phyloP scores from a whole-genome alignment of 2,113 vertebrate genomes.

The Lipotes vexillifer region DNA sequence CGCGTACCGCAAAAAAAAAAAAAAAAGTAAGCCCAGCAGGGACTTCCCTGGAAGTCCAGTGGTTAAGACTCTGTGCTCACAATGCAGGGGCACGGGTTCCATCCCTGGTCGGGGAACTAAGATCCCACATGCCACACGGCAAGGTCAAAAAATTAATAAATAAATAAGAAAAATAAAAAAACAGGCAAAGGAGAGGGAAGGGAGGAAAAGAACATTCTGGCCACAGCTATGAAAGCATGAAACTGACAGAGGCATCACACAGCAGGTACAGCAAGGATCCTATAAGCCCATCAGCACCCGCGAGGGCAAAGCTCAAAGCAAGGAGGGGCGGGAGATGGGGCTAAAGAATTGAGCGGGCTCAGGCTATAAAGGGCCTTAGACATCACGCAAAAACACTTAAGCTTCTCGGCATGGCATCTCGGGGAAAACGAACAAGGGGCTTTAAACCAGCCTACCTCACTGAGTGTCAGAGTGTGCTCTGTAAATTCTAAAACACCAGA shows the following conservation, averaged over 20 bases:
- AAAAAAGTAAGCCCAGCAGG: too few relatives aligned
- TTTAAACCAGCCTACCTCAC: neutral
- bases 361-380: neutral
- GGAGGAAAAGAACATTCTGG: neutral
- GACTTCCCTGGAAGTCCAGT: too few relatives aligned
- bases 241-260: neutral
- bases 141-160: too few relatives aligned
- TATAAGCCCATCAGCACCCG: neutral
- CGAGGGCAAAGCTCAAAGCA: neutral
- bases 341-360: rapidly evolving
- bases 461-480: rapidly evolving
- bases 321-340: rapidly evolving
- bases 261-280: rapidly evolving
- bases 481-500: neutral
- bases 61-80: too few relatives aligned
- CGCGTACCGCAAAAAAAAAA: too few relatives aligned
- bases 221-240: neutral
- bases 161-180: neutral
- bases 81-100: too few relatives aligned
- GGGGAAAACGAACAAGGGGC: too few relatives aligned
- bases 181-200: neutral
- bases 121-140: too few relatives aligned
- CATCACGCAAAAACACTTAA: rapidly evolving
- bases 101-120: too few relatives aligned
- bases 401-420: rapidly evolving